A percentile compares a stretch with the other conserved stretches of the same genome.
phyloP scores from a whole-genome alignment of 2,888 invertebrate genomes.

The Amaurobius ferox region DNA sequence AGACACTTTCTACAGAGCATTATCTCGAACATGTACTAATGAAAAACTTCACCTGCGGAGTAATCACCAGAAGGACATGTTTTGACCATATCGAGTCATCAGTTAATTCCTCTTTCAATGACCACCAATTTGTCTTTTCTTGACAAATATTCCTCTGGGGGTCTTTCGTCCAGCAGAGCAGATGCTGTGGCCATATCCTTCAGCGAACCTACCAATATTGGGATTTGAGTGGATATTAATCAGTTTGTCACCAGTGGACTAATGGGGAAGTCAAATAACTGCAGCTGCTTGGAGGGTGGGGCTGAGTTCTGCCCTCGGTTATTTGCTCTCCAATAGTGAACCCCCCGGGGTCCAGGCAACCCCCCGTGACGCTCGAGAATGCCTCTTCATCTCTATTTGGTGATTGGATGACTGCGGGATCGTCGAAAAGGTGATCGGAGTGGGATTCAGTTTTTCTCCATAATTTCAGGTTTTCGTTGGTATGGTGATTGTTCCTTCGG shows the following conservation, averaged over 20 bases:
- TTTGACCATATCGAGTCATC: not conserved
- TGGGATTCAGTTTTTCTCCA: not conserved
- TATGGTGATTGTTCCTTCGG: no score
- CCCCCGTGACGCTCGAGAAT: constrained; percentile 21
- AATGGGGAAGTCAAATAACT: constrained; percentile 51
- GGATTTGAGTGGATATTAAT: constrained; percentile 37
- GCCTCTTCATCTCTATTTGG: constrained; percentile 30
- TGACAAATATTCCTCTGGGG: constrained; percentile 9
- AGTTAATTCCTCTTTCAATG: not conserved
- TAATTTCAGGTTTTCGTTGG: not conserved
- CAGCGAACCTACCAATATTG: not conserved
- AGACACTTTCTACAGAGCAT: no score
- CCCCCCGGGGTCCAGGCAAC: constrained; percentile 9
- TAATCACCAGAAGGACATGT: not conserved
- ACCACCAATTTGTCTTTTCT: not conserved
- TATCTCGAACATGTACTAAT: no score
- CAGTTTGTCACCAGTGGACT: constrained; percentile 67
- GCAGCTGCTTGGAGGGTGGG: constrained; percentile 54
- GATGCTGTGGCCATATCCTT: not conserved
- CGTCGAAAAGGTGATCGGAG: not conserved
- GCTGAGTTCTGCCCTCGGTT: constrained; percentile 17
- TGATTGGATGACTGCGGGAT: constrained; percentile 27
- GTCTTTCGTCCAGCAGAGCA: not conserved
- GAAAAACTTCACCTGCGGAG: not conserved
- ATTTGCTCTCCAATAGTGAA: constrained; percentile 33